A percentile compares a stretch with the other conserved stretches of the same genome.
Evolutionary conservation across 2,888 invertebrate species (phyloP).

Genomic region (Scaptomyza parva): DNA sequence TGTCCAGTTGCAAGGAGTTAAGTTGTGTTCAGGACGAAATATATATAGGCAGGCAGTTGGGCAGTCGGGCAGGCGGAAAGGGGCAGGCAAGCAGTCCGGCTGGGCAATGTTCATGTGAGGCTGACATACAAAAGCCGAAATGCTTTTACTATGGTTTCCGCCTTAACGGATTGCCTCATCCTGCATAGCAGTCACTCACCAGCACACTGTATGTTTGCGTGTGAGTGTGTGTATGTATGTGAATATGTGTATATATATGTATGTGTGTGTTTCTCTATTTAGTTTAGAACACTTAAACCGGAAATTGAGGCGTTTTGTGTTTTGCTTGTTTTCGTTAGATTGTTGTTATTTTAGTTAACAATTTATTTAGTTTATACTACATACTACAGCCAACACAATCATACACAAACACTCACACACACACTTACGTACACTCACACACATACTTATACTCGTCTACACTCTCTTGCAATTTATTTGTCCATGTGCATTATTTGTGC

Average conservation of each 20-base stretch:
- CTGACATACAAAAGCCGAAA: conserved; percentile 69
- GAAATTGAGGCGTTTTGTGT: conserved; percentile 80
- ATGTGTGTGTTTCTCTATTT: conserved; percentile 67
- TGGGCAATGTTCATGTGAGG: conserved; percentile 19
- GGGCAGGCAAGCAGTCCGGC: conserved; percentile 14
- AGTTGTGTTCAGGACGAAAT: conserved; percentile 1
- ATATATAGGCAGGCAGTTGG: conserved; percentile 23
- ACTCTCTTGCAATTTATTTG: conserved; percentile 60
- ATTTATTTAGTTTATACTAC: conserved; percentile 68
- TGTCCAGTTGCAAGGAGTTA: conserved; percentile 58
- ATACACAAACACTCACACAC: conserved; percentile 27
- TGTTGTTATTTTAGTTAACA: conserved; percentile 81
- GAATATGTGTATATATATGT: conserved; percentile 7
- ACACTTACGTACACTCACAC: conserved; percentile 10
- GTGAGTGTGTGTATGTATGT: conserved; percentile 27
- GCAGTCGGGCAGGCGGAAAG: too few species aligned
- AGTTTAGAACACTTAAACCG: conserved; percentile 78
- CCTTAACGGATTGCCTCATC: conserved; percentile 62
- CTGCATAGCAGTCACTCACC: conserved; percentile 27
- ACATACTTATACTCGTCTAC: background rate
- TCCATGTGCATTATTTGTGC: conserved; percentile 58
- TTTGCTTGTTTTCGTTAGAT: conserved; percentile 76
- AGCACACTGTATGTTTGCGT: background rate
- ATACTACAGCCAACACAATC: conserved; percentile 39
- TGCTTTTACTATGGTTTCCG: conserved; percentile 80